Evolutionary conservation across 2,888 invertebrate genomes (phyloP).

Genomic region (Diploptera punctata): DNA sequence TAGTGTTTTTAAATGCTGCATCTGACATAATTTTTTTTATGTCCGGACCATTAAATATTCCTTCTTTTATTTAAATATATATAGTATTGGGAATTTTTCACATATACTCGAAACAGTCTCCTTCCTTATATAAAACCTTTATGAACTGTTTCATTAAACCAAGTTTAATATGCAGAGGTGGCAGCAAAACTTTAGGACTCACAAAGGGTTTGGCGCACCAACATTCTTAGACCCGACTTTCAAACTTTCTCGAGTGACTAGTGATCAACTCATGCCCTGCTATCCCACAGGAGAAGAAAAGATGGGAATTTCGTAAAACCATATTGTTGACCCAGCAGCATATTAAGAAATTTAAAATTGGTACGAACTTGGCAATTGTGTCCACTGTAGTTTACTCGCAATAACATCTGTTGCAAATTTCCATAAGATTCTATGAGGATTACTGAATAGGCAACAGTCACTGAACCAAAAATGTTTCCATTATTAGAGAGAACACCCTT

Average conservation of each 20-base stretch:
- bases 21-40: not conserved
- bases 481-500: not conserved
- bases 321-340: slow-evolving; percentile 1
- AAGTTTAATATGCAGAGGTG: slow-evolving; percentile 3
- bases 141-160: slow-evolving; percentile 11
- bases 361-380: not conserved
- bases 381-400: not conserved
- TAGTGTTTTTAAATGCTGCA: no score
- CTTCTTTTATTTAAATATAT: not conserved
- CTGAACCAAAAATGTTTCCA: not conserved
- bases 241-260: not conserved
- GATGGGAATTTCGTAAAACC: not conserved
- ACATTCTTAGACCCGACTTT: no score
- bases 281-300: not conserved
- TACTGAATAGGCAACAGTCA: not conserved
- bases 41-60: not conserved
- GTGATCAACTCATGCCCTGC: not conserved
- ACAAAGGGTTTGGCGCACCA: no score
- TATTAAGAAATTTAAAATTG: not conserved
- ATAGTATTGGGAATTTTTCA: not conserved
- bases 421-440: not conserved
- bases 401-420: slow-evolving; percentile 1
- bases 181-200: not conserved
- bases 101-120: not conserved
- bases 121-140: not conserved